Evolutionary conservation across 2,113 vertebrate species (phyloP).

Genomic region (Nesogale talazaci): DNA sequence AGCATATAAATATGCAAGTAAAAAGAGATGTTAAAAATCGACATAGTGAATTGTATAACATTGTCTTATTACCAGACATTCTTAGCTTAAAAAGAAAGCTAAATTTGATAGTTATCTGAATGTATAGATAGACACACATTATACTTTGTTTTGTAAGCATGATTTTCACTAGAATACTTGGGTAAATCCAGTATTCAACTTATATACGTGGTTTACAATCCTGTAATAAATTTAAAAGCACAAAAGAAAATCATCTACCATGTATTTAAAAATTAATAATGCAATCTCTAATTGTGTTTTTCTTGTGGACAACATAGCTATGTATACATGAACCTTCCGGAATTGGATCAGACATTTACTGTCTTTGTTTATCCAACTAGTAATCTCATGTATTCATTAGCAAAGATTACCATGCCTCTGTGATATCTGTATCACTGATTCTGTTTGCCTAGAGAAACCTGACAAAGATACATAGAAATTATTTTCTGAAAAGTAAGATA

Average conservation of each 20-base stretch:
- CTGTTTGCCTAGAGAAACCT: neutral
- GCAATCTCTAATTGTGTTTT: neutral
- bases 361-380: neutral
- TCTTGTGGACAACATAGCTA: neutral
- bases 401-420: neutral
- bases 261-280: neutral
- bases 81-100: neutral
- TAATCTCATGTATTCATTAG: neutral
- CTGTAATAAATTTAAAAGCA: neutral
- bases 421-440: neutral
- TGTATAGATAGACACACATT: neutral
- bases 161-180: neutral
- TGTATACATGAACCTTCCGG: neutral
- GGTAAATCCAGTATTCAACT: neutral
- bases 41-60: neutral
- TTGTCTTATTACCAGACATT: neutral
- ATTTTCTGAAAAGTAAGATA: neutral
- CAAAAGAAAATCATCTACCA: neutral
- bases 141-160: neutral
- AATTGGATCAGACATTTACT: neutral
- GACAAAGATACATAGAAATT: neutral
- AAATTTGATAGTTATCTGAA: neutral
- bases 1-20: neutral
- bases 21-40: neutral
- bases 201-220: neutral